Conservation (phyloP, 2,888 invertebrate species). For the Dicycla oo region DNA sequence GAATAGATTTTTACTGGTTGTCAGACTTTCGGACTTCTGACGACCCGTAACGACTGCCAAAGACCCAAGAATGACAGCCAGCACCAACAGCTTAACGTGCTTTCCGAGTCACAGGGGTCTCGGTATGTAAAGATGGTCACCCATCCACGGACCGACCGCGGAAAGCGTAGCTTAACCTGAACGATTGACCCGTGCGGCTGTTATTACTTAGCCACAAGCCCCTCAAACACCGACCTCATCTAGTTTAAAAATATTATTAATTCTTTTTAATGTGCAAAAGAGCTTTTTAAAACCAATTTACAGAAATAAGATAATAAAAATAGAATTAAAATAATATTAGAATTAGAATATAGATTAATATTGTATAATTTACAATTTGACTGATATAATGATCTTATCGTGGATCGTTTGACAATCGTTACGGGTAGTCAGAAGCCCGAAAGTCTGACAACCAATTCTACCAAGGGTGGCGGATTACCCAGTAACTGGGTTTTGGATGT, state of each 20-base stretch:
- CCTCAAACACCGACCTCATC: too few species aligned
- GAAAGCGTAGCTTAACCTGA: too few species aligned
- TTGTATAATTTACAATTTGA: background rate
- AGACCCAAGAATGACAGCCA: too few species aligned
- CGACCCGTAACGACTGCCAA: too few species aligned
- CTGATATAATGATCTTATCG: background rate
- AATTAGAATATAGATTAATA: too few species aligned
- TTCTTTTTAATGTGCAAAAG: background rate
- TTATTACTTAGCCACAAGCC: too few species aligned
- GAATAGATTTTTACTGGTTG: constrained; percentile 1
- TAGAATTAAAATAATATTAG: too few species aligned
- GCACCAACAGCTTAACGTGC: too few species aligned
- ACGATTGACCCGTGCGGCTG: too few species aligned
- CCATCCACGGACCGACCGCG: too few species aligned
- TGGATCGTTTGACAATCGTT: background rate
- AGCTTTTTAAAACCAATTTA: background rate
- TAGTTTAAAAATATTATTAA: background rate
- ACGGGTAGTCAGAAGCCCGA: background rate
- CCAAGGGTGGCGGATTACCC: background rate
- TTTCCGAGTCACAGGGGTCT: too few species aligned
- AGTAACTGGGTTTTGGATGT: background rate
- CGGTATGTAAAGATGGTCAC: too few species aligned
- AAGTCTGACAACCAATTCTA: background rate
- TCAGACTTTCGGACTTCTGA: background rate
- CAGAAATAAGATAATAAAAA: background rate